A percentile compares a stretch with the other conserved stretches of the same genome.
Conservation (phyloP, 2,113 vertebrate genomes). For the Prolemur simus region DNA sequence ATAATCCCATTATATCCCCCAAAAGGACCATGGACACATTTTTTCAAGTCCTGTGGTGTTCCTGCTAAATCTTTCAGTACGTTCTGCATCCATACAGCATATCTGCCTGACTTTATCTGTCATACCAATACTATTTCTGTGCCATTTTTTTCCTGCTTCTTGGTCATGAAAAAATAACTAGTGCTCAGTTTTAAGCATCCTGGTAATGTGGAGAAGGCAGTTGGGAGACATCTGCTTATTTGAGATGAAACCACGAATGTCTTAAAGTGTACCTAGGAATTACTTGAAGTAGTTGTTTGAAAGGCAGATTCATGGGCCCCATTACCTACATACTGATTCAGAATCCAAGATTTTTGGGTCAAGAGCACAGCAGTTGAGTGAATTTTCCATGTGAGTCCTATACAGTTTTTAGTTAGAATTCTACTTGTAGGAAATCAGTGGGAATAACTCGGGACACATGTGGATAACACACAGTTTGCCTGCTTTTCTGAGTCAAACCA, state of each 20-base stretch:
- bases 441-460: neutral
- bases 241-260: neutral
- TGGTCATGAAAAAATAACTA: neutral
- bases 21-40: neutral
- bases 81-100: neutral
- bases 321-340: neutral
- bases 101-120: neutral
- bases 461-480: neutral
- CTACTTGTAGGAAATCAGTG: neutral
- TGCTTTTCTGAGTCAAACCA: neutral
- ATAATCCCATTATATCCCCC: neutral
- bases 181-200: neutral
- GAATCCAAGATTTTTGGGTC: neutral
- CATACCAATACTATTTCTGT: neutral
- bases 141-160: neutral
- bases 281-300: neutral
- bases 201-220: neutral
- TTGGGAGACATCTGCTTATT: neutral
- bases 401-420: neutral
- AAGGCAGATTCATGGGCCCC: neutral
- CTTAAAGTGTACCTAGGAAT: neutral
- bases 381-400: neutral
- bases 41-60: neutral
- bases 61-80: neutral
- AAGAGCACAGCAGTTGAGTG: neutral